phyloP scores from a whole-genome alignment of 2,797 vertebrate species.

The Clarias laeviceps region DNA sequence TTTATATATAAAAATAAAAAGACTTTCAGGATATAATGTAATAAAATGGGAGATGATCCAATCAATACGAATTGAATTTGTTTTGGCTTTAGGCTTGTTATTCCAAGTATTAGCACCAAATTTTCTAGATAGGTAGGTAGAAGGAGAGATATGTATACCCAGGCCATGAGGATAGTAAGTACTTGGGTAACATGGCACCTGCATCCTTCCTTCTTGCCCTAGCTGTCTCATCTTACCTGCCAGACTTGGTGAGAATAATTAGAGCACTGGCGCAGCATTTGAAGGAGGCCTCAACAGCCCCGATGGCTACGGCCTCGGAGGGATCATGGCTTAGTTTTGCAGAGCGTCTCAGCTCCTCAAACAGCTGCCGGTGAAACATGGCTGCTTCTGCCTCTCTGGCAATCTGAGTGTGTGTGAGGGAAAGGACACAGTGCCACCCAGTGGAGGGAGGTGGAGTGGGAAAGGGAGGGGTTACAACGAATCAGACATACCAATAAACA shows the following conservation, averaged over 20 bases:
- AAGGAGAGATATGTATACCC: background rate
- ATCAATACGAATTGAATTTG: background rate
- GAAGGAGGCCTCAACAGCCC: conserved; percentile 96
- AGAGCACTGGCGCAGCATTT: conserved; percentile 95
- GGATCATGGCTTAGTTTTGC: conserved; percentile 88
- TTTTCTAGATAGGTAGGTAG: no score
- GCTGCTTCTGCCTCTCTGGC: conserved; percentile 98
- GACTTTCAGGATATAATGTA: no score
- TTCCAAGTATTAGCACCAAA: background rate
- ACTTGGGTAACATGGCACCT: background rate
- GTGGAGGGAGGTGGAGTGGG: conserved; percentile 55
- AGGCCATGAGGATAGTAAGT: background rate
- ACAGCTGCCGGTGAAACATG: conserved; percentile 96
- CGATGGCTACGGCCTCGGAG: conserved; percentile 90
- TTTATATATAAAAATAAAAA: no score
- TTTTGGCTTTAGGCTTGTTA: background rate
- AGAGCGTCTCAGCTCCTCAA: conserved; percentile 92
- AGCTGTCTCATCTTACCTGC: conserved; percentile 82
- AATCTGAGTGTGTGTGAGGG: conserved; percentile 76
- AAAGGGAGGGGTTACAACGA: conserved; percentile 62
- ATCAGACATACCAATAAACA: conserved; percentile 52
- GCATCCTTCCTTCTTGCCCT: background rate
- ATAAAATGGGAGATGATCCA: background rate
- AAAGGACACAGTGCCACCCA: conserved; percentile 46
- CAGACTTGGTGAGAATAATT: conserved; percentile 94